These are phyloP conservation scores for Drosophila sp. DNA, from an alignment of 1,140 invertebrate species.

Conservation along the genomic window DNA sequence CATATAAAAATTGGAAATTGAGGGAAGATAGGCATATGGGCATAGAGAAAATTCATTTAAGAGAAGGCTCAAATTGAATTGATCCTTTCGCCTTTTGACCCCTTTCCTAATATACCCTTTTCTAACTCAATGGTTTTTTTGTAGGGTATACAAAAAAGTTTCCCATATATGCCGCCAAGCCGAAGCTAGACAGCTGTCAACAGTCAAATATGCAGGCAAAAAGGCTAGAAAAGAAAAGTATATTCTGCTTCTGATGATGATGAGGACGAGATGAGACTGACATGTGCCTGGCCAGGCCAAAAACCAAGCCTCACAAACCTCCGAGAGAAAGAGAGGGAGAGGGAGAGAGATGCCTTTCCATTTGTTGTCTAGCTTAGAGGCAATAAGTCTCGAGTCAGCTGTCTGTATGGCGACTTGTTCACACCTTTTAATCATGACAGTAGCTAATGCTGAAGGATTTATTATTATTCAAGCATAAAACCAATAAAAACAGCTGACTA, in stretches of 20 bases:
- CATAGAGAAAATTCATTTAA: too few species aligned
- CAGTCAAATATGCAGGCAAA: slow-evolving; percentile 66
- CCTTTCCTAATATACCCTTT: not conserved
- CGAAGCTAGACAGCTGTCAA: slow-evolving; percentile 63
- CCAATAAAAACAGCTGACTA: slow-evolving; percentile 72
- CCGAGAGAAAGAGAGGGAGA: not conserved
- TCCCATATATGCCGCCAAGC: not conserved
- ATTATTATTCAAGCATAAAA: slow-evolving; percentile 64
- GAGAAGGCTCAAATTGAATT: too few species aligned
- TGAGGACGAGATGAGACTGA: slow-evolving; percentile 24
- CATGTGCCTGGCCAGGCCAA: slow-evolving; percentile 33
- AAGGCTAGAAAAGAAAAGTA: slow-evolving; percentile 11
- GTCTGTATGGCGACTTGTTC: slow-evolving; percentile 26
- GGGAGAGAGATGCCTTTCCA: not conserved
- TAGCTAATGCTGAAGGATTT: slow-evolving; percentile 34
- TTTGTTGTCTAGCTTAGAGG: slow-evolving; percentile 13
- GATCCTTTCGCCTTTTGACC: too few species aligned
- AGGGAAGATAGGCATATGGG: too few species aligned
- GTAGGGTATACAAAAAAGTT: slow-evolving; percentile 28
- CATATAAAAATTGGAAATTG: too few species aligned
- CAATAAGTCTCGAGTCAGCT: slow-evolving; percentile 19
- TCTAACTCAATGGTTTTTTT: not conserved
- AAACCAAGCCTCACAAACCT: slow-evolving; percentile 7
- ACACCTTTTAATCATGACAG: slow-evolving; percentile 38
- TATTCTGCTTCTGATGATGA: slow-evolving; percentile 21